Base-by-base conservation (phyloP, 2,113 vertebrate genomes). In the Eira barbara region DNA sequence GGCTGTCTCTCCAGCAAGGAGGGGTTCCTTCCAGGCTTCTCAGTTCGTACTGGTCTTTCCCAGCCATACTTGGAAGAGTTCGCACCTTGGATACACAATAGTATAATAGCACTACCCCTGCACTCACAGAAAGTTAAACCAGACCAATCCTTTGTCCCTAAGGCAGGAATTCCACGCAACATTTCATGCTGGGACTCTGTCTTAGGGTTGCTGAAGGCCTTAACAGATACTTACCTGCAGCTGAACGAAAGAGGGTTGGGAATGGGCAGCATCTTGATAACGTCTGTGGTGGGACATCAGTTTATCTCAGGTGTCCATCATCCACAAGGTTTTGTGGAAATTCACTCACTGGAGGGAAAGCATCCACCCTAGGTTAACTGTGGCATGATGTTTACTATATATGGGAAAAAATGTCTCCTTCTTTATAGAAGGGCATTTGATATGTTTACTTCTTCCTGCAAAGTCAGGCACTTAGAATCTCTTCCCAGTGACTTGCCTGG, bases 371-470 rank as follows among this genome's bases (percentile, higher is more conserved):
- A 42, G 80, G 45, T 84, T 84, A 63, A 84, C 45, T 78, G n/a
- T 93, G 57, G 29, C 57, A 20, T 5, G 7, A 0, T 82, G 27
- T 76, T 96, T 57, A 59, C 67, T 69, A 52, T 59, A 80, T 87
- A 80, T 65, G 47, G 55, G 55, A 88, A 87, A 95, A 97, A 97
- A 90, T 76, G 15, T 47, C 84, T 83, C 59, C 34, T 23, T 82
- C 94, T 34, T 91, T 57, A 45, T 1, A 29, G 78, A 94, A 69
- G 42, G 36, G 18, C 45, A 55, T 81, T 74, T 71, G 87, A 55
- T 65, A 84, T 2, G 3, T 91, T 94, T 91, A 74, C 23, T 57
- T 83, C 47, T 92, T 92, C 7, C 5, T 73, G 45, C 4, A 69
- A 79, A 96, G 49, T 63, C 59, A 94, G 86, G 59, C 52, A 55